Percentiles rank a stretch among this genome's conserved stretches.
Evolutionary conservation across 2,888 invertebrate species (phyloP).

Genomic region (Escarpia spicata): DNA sequence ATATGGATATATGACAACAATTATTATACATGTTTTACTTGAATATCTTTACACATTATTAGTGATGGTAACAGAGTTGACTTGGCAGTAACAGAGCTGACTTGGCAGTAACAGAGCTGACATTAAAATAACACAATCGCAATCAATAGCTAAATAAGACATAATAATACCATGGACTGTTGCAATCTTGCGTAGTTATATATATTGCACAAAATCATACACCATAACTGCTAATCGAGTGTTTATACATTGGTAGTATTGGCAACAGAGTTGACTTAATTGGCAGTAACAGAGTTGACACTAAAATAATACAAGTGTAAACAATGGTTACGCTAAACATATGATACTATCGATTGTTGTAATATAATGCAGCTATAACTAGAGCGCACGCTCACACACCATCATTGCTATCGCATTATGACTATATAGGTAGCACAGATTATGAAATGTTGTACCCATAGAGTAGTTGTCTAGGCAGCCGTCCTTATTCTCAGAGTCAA

Average conservation of each 20-base stretch:
- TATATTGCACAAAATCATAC: background rate
- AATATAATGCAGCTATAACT: background rate
- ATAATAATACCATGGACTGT: background rate
- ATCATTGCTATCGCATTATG: background rate
- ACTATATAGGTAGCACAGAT: background rate
- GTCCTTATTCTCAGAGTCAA: background rate
- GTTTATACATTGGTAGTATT: background rate
- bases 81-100: background rate
- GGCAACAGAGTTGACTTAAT: background rate
- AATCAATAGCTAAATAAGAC: background rate
- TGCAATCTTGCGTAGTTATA: background rate
- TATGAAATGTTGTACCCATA: background rate
- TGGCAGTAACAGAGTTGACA: background rate
- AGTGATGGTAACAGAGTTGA: background rate
- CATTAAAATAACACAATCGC: background rate
- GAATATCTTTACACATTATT: background rate
- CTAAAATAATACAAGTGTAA: background rate
- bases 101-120: background rate
- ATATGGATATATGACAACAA: background rate
- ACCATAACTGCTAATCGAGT: background rate
- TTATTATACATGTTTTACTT: background rate
- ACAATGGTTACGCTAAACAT: background rate
- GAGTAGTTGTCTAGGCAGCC: background rate
- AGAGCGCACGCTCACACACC: background rate
- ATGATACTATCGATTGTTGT: background rate